These are phyloP conservation scores for Drosophila sp. DNA, from an alignment of 1,140 invertebrate species.

Conservation along the genomic window DNA sequence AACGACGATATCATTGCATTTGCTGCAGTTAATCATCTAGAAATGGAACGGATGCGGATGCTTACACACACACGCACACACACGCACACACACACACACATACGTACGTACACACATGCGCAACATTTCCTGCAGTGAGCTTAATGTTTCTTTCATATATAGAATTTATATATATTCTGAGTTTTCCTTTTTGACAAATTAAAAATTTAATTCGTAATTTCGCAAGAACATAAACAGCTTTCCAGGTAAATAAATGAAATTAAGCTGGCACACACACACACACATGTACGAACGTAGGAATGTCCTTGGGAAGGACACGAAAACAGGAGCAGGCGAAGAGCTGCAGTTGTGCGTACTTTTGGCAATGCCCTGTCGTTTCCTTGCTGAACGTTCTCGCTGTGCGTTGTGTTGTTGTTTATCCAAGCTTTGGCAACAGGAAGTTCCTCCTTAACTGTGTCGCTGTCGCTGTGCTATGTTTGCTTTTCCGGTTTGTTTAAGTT, in stretches of 20 bases:
- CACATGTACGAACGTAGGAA: background rate
- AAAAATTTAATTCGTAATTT: slow-evolving; percentile 81
- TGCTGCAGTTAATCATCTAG: slow-evolving; percentile 70
- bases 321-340: background rate
- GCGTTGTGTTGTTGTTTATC: slow-evolving; percentile 41
- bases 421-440: slow-evolving; percentile 63
- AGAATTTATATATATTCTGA: background rate
- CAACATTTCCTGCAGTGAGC: slow-evolving; percentile 31
- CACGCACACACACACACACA: background rate
- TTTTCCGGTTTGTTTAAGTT: slow-evolving; percentile 80
- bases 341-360: slow-evolving; percentile 31
- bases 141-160: slow-evolving; percentile 3
- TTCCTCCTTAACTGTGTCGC: slow-evolving; percentile 78
- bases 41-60: slow-evolving; percentile 58
- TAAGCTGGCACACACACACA: slow-evolving; percentile 57
- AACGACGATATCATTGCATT: slow-evolving; percentile 6
- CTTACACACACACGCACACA: slow-evolving; percentile 31
- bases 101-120: background rate
- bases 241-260: slow-evolving; percentile 78
- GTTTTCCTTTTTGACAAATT: slow-evolving; percentile 71
- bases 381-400: background rate
- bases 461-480: slow-evolving; percentile 73
- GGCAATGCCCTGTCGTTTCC: slow-evolving; percentile 46
- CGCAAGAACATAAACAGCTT: slow-evolving; percentile 74
- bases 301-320: slow-evolving; percentile 53